Conservation (phyloP, 2,113 vertebrate genomes). For the Chaetodon trifascialis region DNA sequence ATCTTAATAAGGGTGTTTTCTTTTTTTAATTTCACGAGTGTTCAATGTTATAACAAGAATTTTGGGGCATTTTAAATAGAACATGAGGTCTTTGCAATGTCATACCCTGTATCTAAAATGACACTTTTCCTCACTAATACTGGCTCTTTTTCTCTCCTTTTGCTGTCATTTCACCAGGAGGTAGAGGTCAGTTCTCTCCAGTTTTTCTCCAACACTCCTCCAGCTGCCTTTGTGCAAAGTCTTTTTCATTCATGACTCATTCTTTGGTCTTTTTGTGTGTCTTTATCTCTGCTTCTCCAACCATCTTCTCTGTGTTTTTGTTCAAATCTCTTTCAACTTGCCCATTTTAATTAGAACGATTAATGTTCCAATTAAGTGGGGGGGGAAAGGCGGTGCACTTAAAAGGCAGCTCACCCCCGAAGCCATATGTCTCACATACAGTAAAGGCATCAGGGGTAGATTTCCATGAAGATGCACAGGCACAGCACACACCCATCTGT, state of each 20-base stretch:
- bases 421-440: constrained; percentile 60
- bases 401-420: constrained; percentile 44
- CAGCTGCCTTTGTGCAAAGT: constrained; percentile 43
- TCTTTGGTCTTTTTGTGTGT: constrained; percentile 45
- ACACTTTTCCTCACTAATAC: constrained; percentile 60
- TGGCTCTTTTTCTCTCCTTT: constrained; percentile 61
- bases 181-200: constrained; percentile 87
- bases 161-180: constrained; percentile 84
- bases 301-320: constrained; percentile 3
- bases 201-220: constrained; percentile 49
- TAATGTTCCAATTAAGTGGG: constrained; percentile 67
- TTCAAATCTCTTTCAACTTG: constrained; percentile 40
- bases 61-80: constrained; percentile 1
- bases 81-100: constrained; percentile 6
- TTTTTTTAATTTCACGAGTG: neutral
- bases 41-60: neutral
- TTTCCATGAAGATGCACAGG: constrained; percentile 61
- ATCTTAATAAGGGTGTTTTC: neutral
- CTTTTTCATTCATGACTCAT: constrained; percentile 49
- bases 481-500: constrained; percentile 41
- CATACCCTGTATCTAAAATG: constrained; percentile 27
- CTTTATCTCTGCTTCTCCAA: constrained; percentile 33
- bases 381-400: constrained; percentile 25
- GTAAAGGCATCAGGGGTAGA: constrained; percentile 35
- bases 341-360: constrained; percentile 67